Percentiles rank a stretch among this genome's conserved stretches.
These are phyloP conservation scores for Hepsetus odoe DNA, from an alignment of 2,113 vertebrate genomes.

Conservation along the genomic window DNA sequence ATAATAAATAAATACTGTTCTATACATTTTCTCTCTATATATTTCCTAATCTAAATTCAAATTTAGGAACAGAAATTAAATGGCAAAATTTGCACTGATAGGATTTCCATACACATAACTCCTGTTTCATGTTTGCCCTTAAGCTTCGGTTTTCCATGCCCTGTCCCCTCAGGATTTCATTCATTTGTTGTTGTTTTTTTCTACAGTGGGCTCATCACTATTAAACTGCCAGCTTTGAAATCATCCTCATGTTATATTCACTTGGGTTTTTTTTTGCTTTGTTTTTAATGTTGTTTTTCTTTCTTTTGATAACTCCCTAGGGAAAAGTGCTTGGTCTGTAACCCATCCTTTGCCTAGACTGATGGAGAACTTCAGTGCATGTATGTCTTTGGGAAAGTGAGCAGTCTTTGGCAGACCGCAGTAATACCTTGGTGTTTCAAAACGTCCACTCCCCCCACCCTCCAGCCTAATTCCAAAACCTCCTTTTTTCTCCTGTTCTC, in stretches of 20 bases:
- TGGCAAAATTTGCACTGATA: no score
- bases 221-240: neutral
- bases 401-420: slow-evolving; percentile 50
- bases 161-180: neutral
- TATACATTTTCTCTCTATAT: no score
- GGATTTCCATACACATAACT: neutral
- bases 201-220: neutral
- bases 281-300: no score
- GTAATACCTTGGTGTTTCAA: slow-evolving; percentile 48
- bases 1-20: no score
- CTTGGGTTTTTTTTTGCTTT: no score
- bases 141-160: neutral
- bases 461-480: slow-evolving; percentile 20
- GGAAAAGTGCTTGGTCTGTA: slow-evolving; percentile 2
- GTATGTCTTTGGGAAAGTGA: slow-evolving; percentile 42
- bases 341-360: neutral
- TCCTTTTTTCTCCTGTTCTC: slow-evolving; percentile 33
- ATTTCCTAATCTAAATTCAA: no score
- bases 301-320: neutral
- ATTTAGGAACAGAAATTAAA: no score
- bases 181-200: neutral
- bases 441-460: slow-evolving; percentile 30
- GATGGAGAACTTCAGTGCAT: slow-evolving; percentile 11
- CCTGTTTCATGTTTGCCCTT: neutral
- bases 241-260: slow-evolving; percentile 7